A percentile compares a stretch with the other conserved stretches of the same genome.
phyloP scores from a whole-genome alignment of 2,113 vertebrate genomes.

The Embiotoca jacksoni region DNA sequence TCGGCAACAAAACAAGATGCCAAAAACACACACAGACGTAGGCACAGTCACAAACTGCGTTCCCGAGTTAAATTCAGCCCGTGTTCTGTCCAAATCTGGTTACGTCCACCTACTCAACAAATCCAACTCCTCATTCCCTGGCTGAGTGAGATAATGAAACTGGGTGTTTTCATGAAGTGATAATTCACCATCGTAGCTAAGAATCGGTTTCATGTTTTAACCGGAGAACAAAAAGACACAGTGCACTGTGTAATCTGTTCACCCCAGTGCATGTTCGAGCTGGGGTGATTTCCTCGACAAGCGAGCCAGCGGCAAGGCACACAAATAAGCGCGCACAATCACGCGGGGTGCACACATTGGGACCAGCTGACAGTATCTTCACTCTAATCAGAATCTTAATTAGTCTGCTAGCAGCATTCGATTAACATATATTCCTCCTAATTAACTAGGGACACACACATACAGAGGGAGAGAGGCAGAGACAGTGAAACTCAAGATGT shows the following conservation, averaged over 20 bases:
- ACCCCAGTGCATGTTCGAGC: slow-evolving; percentile 26
- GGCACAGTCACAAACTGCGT: slow-evolving; percentile 4
- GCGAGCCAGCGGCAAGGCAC: slow-evolving; percentile 46
- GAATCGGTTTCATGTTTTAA: slow-evolving; percentile 35
- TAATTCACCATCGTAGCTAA: slow-evolving; percentile 24
- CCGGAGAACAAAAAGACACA: slow-evolving; percentile 23
- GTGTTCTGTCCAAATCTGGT: slow-evolving; percentile 12
- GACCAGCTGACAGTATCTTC: slow-evolving; percentile 76
- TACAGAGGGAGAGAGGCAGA: slow-evolving; percentile 26
- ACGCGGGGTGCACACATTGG: slow-evolving; percentile 33
- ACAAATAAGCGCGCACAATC: slow-evolving; percentile 30
- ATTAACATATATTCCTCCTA: slow-evolving; percentile 86
- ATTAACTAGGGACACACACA: slow-evolving; percentile 72
- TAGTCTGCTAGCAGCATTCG: slow-evolving; percentile 78
- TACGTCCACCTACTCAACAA: background rate
- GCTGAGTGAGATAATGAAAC: slow-evolving; percentile 2
- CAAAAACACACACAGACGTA: background rate
- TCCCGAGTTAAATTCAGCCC: slow-evolving; percentile 21
- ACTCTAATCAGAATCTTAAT: slow-evolving; percentile 87
- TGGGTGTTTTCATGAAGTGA: background rate
- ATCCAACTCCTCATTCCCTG: background rate
- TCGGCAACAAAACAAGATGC: slow-evolving; percentile 34
- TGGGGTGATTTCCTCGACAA: slow-evolving; percentile 58
- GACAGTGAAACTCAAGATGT: slow-evolving; percentile 56
- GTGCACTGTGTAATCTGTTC: slow-evolving; percentile 36